phyloP scores from a whole-genome alignment of 30 jellyfish, hydroid and myxozoan genomes.

The Chironex yamaguchii region DNA sequence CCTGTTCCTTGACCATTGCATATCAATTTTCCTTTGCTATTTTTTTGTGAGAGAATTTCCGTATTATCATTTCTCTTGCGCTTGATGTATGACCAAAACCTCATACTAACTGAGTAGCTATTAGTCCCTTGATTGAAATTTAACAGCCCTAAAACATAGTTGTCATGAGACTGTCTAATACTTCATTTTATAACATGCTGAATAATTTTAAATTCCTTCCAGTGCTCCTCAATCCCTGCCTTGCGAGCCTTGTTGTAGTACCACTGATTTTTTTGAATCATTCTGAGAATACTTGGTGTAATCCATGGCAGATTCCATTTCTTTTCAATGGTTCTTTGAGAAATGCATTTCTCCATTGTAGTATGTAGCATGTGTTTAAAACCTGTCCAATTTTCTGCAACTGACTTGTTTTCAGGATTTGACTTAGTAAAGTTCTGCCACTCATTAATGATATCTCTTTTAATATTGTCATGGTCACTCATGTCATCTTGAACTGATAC shows the following conservation, averaged over 20 bases:
- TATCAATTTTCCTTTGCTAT: neutral
- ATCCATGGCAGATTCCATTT: conserved; percentile 59
- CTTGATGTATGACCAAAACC: neutral
- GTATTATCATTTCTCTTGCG: neutral
- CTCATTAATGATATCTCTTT: neutral
- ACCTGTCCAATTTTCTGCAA: neutral
- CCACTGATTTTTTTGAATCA: conserved; percentile 28
- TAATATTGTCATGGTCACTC: neutral
- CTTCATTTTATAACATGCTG: conserved; percentile 33
- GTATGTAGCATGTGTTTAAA: neutral
- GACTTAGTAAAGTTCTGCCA: neutral
- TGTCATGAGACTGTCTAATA: conserved; percentile 35
- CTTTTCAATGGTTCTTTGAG: conserved; percentile 46
- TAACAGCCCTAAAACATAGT: conserved; percentile 47
- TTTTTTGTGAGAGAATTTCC: neutral
- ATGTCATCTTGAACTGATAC: neutral
- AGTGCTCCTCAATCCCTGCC: conserved; percentile 8
- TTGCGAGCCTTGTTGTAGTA: conserved; percentile 37
- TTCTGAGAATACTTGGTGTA: conserved; percentile 12
- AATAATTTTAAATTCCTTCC: conserved; percentile 24
- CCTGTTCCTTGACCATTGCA: neutral
- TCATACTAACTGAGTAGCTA: neutral
- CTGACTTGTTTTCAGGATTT: neutral
- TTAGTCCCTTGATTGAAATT: conserved; percentile 35
- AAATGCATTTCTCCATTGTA: conserved; percentile 3